These are phyloP conservation scores for Pterocles gutturalis DNA, from an alignment of 2,113 vertebrate genomes.

Conservation along the genomic window DNA sequence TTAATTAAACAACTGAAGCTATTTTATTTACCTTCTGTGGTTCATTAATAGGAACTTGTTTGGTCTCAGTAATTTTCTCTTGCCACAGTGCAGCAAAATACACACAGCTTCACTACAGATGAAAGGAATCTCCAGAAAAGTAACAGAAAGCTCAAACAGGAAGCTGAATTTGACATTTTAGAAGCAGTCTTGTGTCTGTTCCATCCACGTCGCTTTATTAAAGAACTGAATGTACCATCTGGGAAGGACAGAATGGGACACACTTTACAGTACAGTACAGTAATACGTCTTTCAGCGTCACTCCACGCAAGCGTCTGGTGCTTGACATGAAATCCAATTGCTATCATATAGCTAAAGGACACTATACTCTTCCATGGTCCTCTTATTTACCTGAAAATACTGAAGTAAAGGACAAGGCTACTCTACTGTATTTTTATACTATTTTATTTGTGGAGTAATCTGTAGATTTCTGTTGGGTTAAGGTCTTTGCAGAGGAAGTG, in stretches of 20 bases:
- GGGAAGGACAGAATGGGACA: neutral
- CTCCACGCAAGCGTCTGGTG: accelerated
- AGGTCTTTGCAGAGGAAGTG: neutral
- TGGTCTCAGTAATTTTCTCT: neutral
- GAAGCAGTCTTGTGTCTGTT: neutral
- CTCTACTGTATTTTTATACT: neutral
- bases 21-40: neutral
- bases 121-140: neutral
- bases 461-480: neutral
- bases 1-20: neutral
- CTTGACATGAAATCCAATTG: neutral
- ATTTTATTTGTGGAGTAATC: neutral
- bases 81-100: neutral
- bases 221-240: neutral
- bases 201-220: neutral
- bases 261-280: neutral
- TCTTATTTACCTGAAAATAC: neutral
- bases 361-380: neutral
- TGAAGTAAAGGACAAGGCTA: too few species aligned
- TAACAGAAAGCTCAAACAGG: neutral
- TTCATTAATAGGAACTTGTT: neutral
- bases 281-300: neutral
- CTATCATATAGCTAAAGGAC: neutral
- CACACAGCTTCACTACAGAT: neutral
- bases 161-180: neutral